These are phyloP conservation scores for Artibeus jamaicensis DNA, from an alignment of 2,797 vertebrate species.

Conservation along the genomic window DNA sequence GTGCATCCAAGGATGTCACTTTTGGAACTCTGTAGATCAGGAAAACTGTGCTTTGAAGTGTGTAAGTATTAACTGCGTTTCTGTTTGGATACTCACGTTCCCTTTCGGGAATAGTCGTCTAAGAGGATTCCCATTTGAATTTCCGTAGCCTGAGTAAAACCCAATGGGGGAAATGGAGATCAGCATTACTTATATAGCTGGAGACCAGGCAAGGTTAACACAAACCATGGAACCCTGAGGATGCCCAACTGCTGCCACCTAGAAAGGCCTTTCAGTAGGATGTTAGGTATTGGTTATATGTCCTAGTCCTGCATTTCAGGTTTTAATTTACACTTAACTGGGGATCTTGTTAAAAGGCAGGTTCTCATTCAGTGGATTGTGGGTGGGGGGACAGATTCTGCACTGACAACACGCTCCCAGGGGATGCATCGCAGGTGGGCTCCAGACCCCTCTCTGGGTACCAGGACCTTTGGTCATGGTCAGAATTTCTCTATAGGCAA, in stretches of 20 bases:
- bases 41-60: conserved; percentile 72
- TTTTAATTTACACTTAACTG: background rate
- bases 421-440: background rate
- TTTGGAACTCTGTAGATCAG: conserved; percentile 75
- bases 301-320: background rate
- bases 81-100: background rate
- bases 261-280: background rate
- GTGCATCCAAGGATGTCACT: conserved; percentile 79
- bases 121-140: background rate
- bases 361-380: background rate
- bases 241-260: background rate
- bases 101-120: background rate
- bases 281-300: background rate
- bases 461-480: background rate
- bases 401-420: background rate
- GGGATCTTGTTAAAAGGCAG: background rate
- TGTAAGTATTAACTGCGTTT: conserved; percentile 76
- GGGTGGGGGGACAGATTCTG: background rate
- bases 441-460: background rate
- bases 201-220: background rate
- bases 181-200: background rate
- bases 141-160: background rate
- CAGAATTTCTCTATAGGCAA: background rate
- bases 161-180: background rate
- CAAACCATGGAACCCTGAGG: background rate